Percentiles rank a stretch among this genome's conserved stretches.
phyloP scores from a whole-genome alignment of 1,140 invertebrate genomes.

The Bombus terrestris region DNA sequence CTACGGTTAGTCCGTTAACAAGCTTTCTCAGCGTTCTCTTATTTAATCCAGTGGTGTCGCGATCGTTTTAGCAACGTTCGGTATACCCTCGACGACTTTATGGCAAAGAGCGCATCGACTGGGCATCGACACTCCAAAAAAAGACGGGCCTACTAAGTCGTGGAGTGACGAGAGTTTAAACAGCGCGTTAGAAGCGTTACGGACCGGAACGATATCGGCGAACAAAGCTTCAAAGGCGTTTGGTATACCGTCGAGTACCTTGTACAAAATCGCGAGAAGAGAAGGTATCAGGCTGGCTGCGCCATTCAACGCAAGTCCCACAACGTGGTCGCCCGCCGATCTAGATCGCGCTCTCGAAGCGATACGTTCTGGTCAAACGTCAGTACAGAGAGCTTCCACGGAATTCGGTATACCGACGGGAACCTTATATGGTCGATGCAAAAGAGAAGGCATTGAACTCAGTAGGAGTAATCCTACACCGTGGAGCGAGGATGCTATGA shows the following conservation, averaged over 20 bases:
- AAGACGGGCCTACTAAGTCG: conserved; percentile 92
- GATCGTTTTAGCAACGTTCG: conserved; percentile 89
- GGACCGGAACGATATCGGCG: conserved; percentile 92
- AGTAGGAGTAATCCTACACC: conserved; percentile 93
- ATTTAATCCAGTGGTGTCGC: neutral
- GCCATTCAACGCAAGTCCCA: conserved; percentile 94
- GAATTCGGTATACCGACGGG: conserved; percentile 93
- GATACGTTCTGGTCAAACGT: conserved; percentile 90
- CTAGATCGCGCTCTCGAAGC: conserved; percentile 91
- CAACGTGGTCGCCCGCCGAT: conserved; percentile 93
- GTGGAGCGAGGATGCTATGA: conserved; percentile 95
- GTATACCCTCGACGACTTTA: conserved; percentile 94
- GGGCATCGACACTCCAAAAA: conserved; percentile 95
- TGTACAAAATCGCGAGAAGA: conserved; percentile 94
- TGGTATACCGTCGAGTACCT: conserved; percentile 93
- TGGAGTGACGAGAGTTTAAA: conserved; percentile 94
- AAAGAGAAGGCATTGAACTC: conserved; percentile 93
- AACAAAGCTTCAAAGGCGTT: conserved; percentile 96
- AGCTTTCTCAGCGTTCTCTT: neutral
- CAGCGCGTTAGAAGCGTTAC: conserved; percentile 90
- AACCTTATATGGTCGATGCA: conserved; percentile 93
- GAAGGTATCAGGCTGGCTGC: conserved; percentile 94
- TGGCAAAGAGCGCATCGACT: conserved; percentile 94
- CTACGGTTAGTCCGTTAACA: neutral
- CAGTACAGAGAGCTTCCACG: conserved; percentile 93